Evolutionary conservation across 2,888 invertebrate species (phyloP).

Genomic region (Cepaea hortensis): DNA sequence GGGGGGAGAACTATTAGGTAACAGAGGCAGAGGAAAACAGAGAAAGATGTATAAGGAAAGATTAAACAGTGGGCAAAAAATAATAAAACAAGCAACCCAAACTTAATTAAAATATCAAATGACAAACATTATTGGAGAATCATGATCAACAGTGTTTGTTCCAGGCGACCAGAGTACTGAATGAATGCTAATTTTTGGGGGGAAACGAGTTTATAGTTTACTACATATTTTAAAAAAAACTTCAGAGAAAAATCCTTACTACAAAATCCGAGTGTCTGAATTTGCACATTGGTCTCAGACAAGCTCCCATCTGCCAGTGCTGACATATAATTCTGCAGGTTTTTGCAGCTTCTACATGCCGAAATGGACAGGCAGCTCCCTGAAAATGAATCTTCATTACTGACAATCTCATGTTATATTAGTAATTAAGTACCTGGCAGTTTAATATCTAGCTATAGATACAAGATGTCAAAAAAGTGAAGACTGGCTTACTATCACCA

Average conservation of each 20-base stretch:
- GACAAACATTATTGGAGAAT: no score
- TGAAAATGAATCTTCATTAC: slow-evolving; percentile 72
- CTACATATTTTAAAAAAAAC: background rate
- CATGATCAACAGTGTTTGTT: no score
- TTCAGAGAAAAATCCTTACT: slow-evolving; percentile 77
- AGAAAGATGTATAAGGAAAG: no score
- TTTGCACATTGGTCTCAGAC: slow-evolving; percentile 85
- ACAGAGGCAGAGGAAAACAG: no score
- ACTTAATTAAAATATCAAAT: no score
- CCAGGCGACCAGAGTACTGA: no score
- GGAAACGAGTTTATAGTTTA: background rate
- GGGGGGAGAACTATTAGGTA: no score
- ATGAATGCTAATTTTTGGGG: no score
- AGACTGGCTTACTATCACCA: background rate
- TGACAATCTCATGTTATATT: background rate
- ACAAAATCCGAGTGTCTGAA: slow-evolving; percentile 90
- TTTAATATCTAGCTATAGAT: no score
- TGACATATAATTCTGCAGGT: slow-evolving; percentile 89
- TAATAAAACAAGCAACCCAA: no score
- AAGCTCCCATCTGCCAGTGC: slow-evolving; percentile 89
- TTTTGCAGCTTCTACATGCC: slow-evolving; percentile 89
- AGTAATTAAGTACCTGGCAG: no score
- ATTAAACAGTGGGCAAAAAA: no score
- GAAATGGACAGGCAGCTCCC: slow-evolving; percentile 88
- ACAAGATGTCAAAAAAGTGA: background rate